A percentile compares a stretch with the other conserved stretches of the same genome.
Evolutionary conservation across 2,113 vertebrate species (phyloP).

Genomic region (Corythoichthys intestinalis): DNA sequence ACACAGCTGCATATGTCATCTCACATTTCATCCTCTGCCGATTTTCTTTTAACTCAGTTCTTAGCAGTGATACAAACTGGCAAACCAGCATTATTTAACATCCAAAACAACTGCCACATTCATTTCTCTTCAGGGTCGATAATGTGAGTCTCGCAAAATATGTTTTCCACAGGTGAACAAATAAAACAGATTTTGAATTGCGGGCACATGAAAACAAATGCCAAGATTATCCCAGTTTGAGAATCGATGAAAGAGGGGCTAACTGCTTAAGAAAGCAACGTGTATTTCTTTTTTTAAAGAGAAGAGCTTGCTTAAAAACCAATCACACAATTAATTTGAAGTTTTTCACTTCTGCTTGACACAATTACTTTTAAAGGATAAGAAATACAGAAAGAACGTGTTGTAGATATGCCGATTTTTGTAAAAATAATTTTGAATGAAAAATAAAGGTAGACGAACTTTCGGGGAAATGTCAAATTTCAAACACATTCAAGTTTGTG

Average conservation of each 20-base stretch:
- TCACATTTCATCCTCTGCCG: conserved; percentile 4
- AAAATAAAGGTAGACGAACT: conserved; percentile 1
- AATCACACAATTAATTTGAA: conserved; percentile 8
- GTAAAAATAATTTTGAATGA: neutral
- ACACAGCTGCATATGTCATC: conserved; percentile 12
- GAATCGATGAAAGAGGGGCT: conserved; percentile 22
- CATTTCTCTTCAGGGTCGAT: conserved; percentile 2
- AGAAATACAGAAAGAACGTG: neutral
- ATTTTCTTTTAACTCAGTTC: conserved; percentile 12
- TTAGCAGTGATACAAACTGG: conserved; percentile 8
- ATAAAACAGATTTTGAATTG: conserved; percentile 32
- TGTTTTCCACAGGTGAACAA: conserved; percentile 29
- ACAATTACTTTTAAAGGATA: neutral
- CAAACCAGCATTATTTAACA: conserved; percentile 29
- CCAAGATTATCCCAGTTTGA: conserved; percentile 22
- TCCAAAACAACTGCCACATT: conserved; percentile 15
- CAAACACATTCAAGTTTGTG: neutral
- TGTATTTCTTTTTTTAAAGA: neutral
- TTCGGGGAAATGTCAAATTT: neutral
- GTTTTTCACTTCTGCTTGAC: conserved; percentile 17
- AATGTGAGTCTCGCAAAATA: conserved; percentile 31
- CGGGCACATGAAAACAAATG: conserved; percentile 35
- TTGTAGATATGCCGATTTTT: neutral
- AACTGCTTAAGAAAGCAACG: conserved; percentile 8
- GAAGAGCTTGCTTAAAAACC: conserved; percentile 7